Conservation (phyloP, 1,140 invertebrate genomes). For the Neodiprion lecontei region DNA sequence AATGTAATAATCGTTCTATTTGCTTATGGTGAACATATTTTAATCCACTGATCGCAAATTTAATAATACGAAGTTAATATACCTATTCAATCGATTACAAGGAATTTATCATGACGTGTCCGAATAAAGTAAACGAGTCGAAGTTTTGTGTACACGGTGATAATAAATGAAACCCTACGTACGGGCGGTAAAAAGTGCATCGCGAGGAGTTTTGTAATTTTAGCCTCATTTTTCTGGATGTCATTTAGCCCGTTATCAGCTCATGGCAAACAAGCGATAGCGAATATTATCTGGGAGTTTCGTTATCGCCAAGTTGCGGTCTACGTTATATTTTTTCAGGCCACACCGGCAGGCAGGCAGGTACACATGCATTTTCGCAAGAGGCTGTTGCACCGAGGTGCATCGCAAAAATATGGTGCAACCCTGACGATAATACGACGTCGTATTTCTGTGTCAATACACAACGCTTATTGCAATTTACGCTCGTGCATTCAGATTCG, state of each 20-base stretch:
- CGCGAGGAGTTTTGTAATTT: slow-evolving; percentile 53
- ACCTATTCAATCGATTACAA: too few species aligned
- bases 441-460: not conserved
- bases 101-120: too few species aligned
- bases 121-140: too few species aligned
- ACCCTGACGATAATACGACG: not conserved
- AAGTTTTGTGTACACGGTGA: too few species aligned
- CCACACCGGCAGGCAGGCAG: slow-evolving; percentile 31
- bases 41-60: too few species aligned
- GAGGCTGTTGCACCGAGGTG: slow-evolving; percentile 43
- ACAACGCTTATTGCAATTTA: too few species aligned
- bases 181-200: not conserved
- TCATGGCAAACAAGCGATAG: slow-evolving; percentile 53
- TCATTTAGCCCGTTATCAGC: slow-evolving; percentile 42
- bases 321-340: slow-evolving; percentile 55
- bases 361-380: slow-evolving; percentile 50
- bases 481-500: too few species aligned
- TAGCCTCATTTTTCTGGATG: slow-evolving; percentile 57
- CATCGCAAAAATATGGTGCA: not conserved
- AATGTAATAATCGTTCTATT: too few species aligned
- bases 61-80: too few species aligned
- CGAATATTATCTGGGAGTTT: slow-evolving; percentile 48
- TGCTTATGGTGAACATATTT: too few species aligned
- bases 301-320: slow-evolving; percentile 40
- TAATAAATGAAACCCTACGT: too few species aligned